Evolutionary conservation across 1,140 invertebrate genomes (phyloP).

Genomic region (Melipona quadrifasciata): DNA sequence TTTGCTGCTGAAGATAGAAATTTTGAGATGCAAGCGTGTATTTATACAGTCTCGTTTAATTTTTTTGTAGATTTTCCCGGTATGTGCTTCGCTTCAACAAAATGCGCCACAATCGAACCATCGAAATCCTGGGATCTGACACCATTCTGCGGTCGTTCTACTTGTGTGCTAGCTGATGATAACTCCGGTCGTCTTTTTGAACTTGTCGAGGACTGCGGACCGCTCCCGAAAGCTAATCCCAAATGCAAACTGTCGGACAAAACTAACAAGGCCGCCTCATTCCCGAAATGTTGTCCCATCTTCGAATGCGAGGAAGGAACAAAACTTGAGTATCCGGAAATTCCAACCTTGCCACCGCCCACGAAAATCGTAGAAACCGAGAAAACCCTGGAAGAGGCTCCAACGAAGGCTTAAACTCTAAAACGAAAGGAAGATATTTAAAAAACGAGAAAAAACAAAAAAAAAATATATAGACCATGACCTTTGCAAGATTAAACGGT

Average conservation of each 20-base stretch:
- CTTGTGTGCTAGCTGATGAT: constrained; percentile 90
- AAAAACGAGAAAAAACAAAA: neutral
- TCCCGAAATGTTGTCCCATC: constrained; percentile 91
- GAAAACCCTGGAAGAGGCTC: constrained; percentile 67
- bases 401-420: constrained; percentile 37
- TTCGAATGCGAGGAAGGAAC: constrained; percentile 93
- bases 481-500: neutral
- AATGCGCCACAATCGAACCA: constrained; percentile 91
- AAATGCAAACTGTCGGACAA: constrained; percentile 93
- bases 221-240: constrained; percentile 90
- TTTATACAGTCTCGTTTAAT: neutral
- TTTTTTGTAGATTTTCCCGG: constrained; percentile 90
- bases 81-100: constrained; percentile 94
- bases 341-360: constrained; percentile 85
- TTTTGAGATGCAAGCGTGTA: neutral
- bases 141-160: constrained; percentile 93
- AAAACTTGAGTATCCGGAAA: constrained; percentile 92
- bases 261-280: constrained; percentile 93
- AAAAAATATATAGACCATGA: neutral
- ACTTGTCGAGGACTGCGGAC: constrained; percentile 93
- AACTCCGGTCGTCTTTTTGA: constrained; percentile 88
- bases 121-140: constrained; percentile 91
- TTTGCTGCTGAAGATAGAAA: neutral
- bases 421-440: neutral
- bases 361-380: constrained; percentile 78